Conservation (phyloP, 2,888 invertebrate genomes). For the Tenthredo distinguenda region DNA sequence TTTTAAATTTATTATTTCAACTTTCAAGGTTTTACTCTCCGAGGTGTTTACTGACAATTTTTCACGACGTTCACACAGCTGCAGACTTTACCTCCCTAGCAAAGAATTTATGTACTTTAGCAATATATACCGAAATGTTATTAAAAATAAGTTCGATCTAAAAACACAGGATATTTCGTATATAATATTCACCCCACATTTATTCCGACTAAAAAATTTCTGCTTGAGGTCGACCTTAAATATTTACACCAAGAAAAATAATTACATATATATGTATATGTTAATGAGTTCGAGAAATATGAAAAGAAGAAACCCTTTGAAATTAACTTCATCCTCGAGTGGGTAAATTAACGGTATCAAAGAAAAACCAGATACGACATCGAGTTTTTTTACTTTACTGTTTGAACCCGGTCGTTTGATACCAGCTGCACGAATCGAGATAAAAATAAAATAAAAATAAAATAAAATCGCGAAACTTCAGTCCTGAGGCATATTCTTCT, state of each 20-base stretch:
- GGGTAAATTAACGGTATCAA: not conserved
- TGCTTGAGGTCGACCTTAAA: not conserved
- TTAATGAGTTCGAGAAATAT: not conserved
- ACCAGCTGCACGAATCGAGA: not conserved
- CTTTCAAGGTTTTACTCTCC: not conserved
- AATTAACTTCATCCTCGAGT: not conserved
- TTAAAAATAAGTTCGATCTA: not conserved
- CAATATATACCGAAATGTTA: not conserved
- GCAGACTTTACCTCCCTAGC: not conserved
- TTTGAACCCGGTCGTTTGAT: not conserved
- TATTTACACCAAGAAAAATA: no score
- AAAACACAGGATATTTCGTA: not conserved
- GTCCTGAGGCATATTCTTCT: not conserved
- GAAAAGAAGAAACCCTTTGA: not conserved
- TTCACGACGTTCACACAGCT: not conserved
- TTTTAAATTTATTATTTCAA: not conserved
- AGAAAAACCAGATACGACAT: not conserved
- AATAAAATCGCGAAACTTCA: not conserved
- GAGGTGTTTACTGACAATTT: not conserved
- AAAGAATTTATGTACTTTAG: not conserved
- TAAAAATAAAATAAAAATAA: not conserved
- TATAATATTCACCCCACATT: not conserved
- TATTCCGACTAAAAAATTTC: not conserved
- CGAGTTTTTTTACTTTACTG: not conserved
- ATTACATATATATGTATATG: not conserved